Base-by-base conservation (phyloP, 2,113 vertebrate species). In the Engystomops pustulosus region DNA sequence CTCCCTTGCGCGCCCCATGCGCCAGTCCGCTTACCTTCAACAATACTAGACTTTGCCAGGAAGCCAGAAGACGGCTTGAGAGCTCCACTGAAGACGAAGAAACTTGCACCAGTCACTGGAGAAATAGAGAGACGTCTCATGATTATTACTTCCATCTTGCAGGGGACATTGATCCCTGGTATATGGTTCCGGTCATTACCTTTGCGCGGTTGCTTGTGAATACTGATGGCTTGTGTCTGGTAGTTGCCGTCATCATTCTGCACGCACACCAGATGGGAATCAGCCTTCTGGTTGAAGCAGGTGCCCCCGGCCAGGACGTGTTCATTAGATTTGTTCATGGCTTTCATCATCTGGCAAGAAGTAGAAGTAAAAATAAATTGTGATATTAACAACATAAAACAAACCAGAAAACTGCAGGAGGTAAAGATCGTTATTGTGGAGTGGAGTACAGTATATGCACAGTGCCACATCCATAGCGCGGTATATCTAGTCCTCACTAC, bases 261-360 rank as follows among this genome's bases (percentile, higher is more conserved):
- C 14, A 99, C 96, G 0, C 98, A 99, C 85, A 99, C 98, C 2
- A 99, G 94, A 71, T 99, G 98, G 0, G 98, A 99, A 88, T 99
- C 98, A 6, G 98, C 98, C 47, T 93, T 93, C 87, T 98, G 96
- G 1, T 98, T 99, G 91, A 99, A 99, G 85, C 97, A 97, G 1
- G 97, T 96, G 4, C 97, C 98, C 85, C 98, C 96, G 1, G 98
- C 98, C 86, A 99, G 91, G 68, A 99, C 98, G 6, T 99, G 98
- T 81, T 99, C 98, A n/a, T 99, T 99, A 86, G 97, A 99, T 86
- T 99, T 99, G 91, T 98, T 99, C 95, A 99, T 98, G 89, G 97
- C 98, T 94, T 99, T 99, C 97, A 99, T 97, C 90, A 99, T 95
- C 98, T 99, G 91, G 85, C 89, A 79, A 86, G 77, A 77, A 27